Evolutionary conservation across 1,140 invertebrate genomes (phyloP).

Genomic region (Drosophila novamexicana): DNA sequence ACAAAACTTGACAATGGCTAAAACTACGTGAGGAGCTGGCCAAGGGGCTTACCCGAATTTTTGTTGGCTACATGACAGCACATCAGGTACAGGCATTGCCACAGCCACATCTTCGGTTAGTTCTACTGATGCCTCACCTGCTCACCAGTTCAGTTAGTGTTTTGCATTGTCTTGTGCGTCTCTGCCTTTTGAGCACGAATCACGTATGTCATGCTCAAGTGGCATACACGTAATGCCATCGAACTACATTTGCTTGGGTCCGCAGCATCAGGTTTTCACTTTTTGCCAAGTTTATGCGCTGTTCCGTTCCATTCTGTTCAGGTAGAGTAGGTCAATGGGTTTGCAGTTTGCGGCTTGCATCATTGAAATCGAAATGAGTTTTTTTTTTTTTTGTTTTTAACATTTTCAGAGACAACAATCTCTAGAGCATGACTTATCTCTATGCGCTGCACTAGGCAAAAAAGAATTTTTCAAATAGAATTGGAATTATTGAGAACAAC

Average conservation of each 20-base stretch:
- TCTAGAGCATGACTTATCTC: background rate
- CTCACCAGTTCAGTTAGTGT: constrained; percentile 50
- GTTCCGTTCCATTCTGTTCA: constrained; percentile 6
- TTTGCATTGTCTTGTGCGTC: constrained; percentile 51
- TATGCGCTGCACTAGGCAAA: background rate
- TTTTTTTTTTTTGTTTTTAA: constrained; percentile 4
- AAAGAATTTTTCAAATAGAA: background rate
- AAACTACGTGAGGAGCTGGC: constrained; percentile 29
- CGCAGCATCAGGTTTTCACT: constrained; percentile 57
- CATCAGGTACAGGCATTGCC: constrained; percentile 12
- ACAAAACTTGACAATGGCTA: constrained; percentile 63
- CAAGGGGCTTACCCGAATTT: constrained; percentile 12
- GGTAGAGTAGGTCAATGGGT: constrained; percentile 65
- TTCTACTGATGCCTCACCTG: constrained; percentile 11
- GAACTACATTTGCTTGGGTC: constrained; percentile 53
- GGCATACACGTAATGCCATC: constrained; percentile 55
- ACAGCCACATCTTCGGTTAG: background rate
- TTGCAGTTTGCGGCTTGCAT: constrained; percentile 51
- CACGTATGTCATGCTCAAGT: constrained; percentile 64
- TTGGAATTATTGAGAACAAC: too few relatives aligned
- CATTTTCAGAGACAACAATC: constrained; percentile 9
- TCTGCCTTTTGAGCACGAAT: constrained; percentile 61
- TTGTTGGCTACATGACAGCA: constrained; percentile 28
- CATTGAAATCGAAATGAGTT: constrained; percentile 64
- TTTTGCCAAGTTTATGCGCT: constrained; percentile 32